These are phyloP conservation scores for Sebastes cheni DNA, from an alignment of 2,797 vertebrate species.

Conservation along the genomic window DNA sequence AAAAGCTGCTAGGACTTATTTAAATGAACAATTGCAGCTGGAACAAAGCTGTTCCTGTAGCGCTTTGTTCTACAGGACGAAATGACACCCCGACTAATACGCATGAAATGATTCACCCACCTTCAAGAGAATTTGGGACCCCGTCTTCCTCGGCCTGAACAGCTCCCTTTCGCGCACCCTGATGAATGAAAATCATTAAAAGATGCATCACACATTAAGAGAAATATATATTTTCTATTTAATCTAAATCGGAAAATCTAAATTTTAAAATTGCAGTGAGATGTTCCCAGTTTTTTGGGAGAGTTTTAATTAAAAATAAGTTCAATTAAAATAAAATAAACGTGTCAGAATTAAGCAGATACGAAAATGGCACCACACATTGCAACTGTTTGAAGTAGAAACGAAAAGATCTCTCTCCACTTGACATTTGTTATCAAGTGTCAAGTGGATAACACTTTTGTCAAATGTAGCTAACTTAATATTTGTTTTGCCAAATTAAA, in stretches of 20 bases:
- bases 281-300: neutral
- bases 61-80: accelerated
- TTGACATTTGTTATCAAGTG: neutral
- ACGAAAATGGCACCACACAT: neutral
- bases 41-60: too few relatives aligned
- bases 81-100: neutral
- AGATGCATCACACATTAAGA: neutral
- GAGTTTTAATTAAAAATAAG: neutral
- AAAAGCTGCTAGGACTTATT: too few relatives aligned
- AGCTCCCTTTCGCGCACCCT: constrained; percentile 96
- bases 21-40: too few relatives aligned
- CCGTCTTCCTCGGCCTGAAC: constrained; percentile 93
- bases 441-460: too few relatives aligned
- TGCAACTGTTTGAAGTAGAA: neutral
- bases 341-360: neutral
- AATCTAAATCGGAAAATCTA: neutral
- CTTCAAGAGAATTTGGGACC: constrained; percentile 95
- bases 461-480: neutral
- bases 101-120: constrained; percentile 81
- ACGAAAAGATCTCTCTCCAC: neutral
- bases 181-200: constrained; percentile 1
- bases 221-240: neutral
- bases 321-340: neutral
- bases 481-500: neutral
- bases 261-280: neutral